Evolutionary conservation across 2,797 vertebrate species (phyloP), one percentile per base, ranked within the genome.

Genomic region (Rachycentron canadum): DNA sequence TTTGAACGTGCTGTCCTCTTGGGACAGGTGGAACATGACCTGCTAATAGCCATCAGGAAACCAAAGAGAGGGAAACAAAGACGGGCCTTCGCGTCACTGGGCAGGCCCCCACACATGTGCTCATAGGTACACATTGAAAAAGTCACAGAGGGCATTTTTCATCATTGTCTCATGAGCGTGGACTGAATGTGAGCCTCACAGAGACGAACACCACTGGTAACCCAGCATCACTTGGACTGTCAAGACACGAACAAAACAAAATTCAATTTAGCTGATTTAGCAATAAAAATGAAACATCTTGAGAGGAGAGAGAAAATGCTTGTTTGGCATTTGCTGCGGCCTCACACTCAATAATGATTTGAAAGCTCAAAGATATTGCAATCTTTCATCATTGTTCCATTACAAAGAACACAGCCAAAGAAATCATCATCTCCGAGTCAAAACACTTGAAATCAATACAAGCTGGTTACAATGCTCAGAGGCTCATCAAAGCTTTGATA

Each of bases 1-100:
- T 91, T 88, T 88, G 86, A 90, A 89, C 49, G 57, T 73, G 36
- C 65, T 41, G 84, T 92, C 84, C 86, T 87, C 79, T 41, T 73
- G 83, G 76, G 84, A 88, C 87, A 90, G 90, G 89, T 93, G 94
- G 92, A 95, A 95, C 92, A 91, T 91, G 92, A 95, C 92, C 94
- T 93, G 89, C 86, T 88, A 88, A 88, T 90, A 89, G 90, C 89
- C 63, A 67, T 87, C 73, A 80, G 88, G 89, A 93, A 93, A 92
- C 91, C 91, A 91, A 91, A 92, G 85, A 90, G 76, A 90, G 63
- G 79, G 76, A 91, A 94, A 93, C 88, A 92, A 92, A 93, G 91
- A 92, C 59, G 77, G 71, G 76, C 62, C 69, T 26, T 69, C 26
- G 12, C 66, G 50, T 92, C 84, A 78, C 13, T 63, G 76, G 77